Evolutionary conservation across 2,113 vertebrate species (phyloP), one percentile per base, ranked within the genome.

Genomic region (Arothron firmamentum): DNA sequence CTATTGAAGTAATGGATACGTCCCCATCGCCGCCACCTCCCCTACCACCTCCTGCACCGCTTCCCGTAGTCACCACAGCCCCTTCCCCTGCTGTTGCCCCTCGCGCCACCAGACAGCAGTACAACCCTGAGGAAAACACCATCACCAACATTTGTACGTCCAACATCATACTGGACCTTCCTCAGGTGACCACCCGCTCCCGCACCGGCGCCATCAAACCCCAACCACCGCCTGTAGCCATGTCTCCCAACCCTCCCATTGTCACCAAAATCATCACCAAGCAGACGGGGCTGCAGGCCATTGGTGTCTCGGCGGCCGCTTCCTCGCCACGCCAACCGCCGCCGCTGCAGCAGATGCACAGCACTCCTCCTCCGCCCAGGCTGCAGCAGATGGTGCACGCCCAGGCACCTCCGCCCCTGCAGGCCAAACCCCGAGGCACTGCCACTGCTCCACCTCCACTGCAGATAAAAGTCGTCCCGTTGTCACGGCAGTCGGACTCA

Each of bases 261-360:
- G 91, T 94, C 78, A 89, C 92, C 48, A 96, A 96, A 76, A 93
- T 96, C 77, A 91, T 94, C 80, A 93, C 95, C 74, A 95, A 93
- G 75, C 93, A 93, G 77, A 80, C 78, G 28, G 90, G 86, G 19
- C 86, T 92, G 46, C 91, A 92, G 1, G 83, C 83, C 0, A 89
- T 93, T 55, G 65, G 89, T 1, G 83, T 86, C 59, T 28, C 88
- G 59, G 90, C 92, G 4, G 65, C 90, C 2, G 83, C 87, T 59
- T 31, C 88, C 60, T 91, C 92, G 5, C 82, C 92, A 0, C 92
- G 94, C 47, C 92, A 91, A 79, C 93, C 94, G 7, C 94, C 93
- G 0, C 92, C 94, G 0, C 85, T 94, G 43, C 92, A 94, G 82
- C 93, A 93, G 73, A 94, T 90, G 90, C 92, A 88, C 82, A 92